Percentiles rank a stretch among this genome's conserved stretches.
Evolutionary conservation across 2,888 invertebrate genomes (phyloP).

Genomic region (Idaea aversata): DNA sequence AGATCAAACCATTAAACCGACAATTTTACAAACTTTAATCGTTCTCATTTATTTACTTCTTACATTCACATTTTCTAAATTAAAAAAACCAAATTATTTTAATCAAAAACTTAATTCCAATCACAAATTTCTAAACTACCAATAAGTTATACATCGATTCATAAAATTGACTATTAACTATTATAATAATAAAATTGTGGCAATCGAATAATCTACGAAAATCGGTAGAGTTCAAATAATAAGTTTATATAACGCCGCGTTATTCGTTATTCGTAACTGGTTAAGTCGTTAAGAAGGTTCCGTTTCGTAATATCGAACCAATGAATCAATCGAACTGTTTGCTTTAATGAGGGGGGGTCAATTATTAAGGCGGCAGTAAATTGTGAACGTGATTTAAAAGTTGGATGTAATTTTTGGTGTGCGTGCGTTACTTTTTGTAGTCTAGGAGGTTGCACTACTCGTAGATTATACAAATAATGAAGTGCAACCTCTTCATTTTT

Average conservation of each 20-base stretch:
- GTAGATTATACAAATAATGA: not conserved
- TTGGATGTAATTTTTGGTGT: conserved; percentile 7
- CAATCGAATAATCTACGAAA: not conserved
- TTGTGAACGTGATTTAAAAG: conserved; percentile 23
- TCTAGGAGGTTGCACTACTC: not conserved
- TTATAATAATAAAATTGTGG: conserved; percentile 3
- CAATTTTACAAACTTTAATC: conserved; percentile 4
- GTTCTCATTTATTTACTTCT: not conserved
- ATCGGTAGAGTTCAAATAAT: not conserved
- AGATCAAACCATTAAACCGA: not conserved
- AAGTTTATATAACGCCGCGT: not conserved
- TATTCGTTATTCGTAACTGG: conserved; percentile 8
- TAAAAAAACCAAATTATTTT: not conserved
- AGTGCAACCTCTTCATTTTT: not conserved
- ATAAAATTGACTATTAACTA: not conserved
- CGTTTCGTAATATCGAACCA: conserved; percentile 33
- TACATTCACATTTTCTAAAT: conserved; percentile 1
- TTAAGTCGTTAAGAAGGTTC: conserved; percentile 25
- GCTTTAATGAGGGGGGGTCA: conserved; percentile 43
- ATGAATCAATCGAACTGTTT: conserved; percentile 47
- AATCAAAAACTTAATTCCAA: not conserved
- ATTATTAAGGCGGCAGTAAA: conserved; percentile 37
- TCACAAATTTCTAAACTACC: not conserved
- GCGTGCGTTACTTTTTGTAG: conserved; percentile 16
- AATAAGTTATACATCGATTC: not conserved